Base-by-base conservation (phyloP, 2,113 vertebrate genomes). In the Entosphenus tridentatus region DNA sequence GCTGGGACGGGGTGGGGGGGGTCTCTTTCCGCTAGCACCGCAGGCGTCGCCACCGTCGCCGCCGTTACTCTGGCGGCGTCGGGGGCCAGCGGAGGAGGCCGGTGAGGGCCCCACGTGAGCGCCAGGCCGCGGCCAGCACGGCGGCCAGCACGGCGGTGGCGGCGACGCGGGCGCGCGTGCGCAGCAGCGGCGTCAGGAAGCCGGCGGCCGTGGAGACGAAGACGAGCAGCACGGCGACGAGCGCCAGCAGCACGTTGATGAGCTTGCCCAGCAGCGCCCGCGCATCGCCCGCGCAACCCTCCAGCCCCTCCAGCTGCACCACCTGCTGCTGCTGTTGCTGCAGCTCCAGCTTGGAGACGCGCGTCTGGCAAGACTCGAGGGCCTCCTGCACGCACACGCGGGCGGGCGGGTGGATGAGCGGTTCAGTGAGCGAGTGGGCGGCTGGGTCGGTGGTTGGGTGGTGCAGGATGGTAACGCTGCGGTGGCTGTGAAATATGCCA, bases 281-380 rank as follows among this genome's bases (percentile, higher is more conserved):
- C 39, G 89, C 93, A 0, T 89, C 89, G 76, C 87, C 87, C 0
- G 86, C 95, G 3, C 39, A 39, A 39, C 39, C 39, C 81, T 98
- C 93, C 78, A 96, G 82, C 57, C 93, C 90, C 75, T 98, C 93
- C 77, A 96, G 77, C 79, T 98, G 93, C 39, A 91, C 93, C 18
- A 89, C 90, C 78, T 98, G 93, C 80, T 96, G 92, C 74, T 97
- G 92, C 76, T 97, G 92, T 78, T 97, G 93, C 78, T 98, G 93
- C 10, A 98, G 84, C 79, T 96, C 93, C 90, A 98, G 96, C 83
- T 98, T 98, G 72, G 89, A 95, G 77, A 98, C 88, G 17, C 92
- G 84, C 1, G 93, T 95, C 83, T 98, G 93, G 77, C 93, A 96
- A 0, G 89, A 88, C 72, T 98, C 92, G 76, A 98, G 79, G 0